Base-by-base conservation (phyloP, 2,113 vertebrate genomes). In the Grus americana region DNA sequence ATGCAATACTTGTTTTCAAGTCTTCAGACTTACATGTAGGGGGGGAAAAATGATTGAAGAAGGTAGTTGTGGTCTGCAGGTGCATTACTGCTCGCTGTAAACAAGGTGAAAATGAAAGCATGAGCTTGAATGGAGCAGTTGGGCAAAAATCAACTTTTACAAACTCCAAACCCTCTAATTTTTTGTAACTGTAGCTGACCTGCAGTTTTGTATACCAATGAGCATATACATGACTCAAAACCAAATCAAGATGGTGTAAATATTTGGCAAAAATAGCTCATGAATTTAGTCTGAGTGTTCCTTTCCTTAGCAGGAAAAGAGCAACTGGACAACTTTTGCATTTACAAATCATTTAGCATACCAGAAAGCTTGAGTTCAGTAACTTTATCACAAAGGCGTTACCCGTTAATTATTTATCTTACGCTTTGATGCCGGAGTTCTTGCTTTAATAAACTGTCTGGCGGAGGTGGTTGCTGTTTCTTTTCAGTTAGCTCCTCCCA, bases 81-180 rank as follows among this genome's bases (percentile, higher is more conserved):
- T 54, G 26, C 62, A 6, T 36, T 50, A 27, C 66, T 87, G 61
- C 44, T 59, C 6, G 1, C 79, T 55, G 4, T 12, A 46, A 22
- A 7, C 0, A 0, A 12, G 72, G 38, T 19, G 2, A 2, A n/a
- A 73, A 65, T 40, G 34, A 47, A 76, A 72, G 34, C 15, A 2
- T 11, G 65, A 71, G 23, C 29, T 80, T 52, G 50, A 47, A 23
- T 18, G 71, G 26, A 52, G 18, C 29, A 27, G 13, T 7, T 44
- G 30, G 52, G 61, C 34, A 75, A 79, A 92, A 58, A 3, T 2
- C 17, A 44, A 18, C 50, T 68, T 90, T 30, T 4, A 30, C 55
- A 65, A 72, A 63, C 21, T 17, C 19, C 27, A 54, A 27, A 36
- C 11, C 29, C 27, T 78, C 44, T 34, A 19, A 42, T 52, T 89